Conservation (phyloP, 2,113 vertebrate genomes). For the Mionectes macconnelli region DNA sequence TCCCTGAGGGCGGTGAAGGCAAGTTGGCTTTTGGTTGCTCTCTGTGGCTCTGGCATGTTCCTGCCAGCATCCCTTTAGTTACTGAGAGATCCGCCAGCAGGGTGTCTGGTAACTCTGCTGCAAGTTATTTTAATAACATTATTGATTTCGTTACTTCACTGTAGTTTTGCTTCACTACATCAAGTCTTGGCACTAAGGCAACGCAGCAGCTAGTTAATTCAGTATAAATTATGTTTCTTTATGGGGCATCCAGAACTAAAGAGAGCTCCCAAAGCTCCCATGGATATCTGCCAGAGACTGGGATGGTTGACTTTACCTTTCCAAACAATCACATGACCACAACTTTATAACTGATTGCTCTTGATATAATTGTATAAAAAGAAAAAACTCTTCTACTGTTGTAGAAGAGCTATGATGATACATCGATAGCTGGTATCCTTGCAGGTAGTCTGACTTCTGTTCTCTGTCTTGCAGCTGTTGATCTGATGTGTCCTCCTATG, state of each 20-base stretch:
- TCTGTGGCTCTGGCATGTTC: neutral
- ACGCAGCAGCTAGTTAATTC: neutral
- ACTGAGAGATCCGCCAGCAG: neutral
- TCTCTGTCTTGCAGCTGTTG: neutral
- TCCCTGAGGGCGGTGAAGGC: rapidly evolving
- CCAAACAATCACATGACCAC: neutral
- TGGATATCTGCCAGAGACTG: neutral
- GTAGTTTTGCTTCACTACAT: neutral
- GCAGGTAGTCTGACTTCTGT: neutral
- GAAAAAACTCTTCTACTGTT: neutral
- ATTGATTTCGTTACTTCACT: neutral
- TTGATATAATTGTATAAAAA: neutral
- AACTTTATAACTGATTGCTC: neutral
- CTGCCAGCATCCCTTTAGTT: neutral
- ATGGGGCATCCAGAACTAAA: neutral
- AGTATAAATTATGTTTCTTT: neutral
- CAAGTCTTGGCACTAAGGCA: neutral
- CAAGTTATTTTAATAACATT: neutral
- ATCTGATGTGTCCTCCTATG: rapidly evolving
- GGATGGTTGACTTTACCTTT: neutral
- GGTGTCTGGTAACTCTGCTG: neutral
- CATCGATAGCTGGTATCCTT: neutral
- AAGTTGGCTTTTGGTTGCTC: neutral
- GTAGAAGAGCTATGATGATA: neutral
- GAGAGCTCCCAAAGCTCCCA: neutral